phyloP scores from a whole-genome alignment of 2,797 vertebrate species.

The Masticophis lateralis region DNA sequence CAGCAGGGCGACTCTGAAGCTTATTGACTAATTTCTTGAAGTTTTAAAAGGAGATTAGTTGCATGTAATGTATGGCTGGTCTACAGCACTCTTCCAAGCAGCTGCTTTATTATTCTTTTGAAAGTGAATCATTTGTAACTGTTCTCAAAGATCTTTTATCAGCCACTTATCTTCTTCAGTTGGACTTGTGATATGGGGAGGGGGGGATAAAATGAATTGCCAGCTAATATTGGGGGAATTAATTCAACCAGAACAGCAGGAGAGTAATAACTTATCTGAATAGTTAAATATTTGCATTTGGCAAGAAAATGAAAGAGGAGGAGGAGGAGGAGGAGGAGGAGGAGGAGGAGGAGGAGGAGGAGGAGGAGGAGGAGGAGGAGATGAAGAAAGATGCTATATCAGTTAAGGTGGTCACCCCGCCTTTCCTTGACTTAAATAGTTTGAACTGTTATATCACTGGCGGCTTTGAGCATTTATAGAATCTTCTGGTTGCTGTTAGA shows the following conservation, averaged over 20 bases:
- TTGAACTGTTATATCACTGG: slow-evolving; percentile 53
- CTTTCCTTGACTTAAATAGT: slow-evolving; percentile 62
- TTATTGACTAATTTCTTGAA: slow-evolving; percentile 71
- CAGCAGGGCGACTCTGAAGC: slow-evolving; percentile 65
- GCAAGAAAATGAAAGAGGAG: slow-evolving; percentile 8
- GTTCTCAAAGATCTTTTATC: slow-evolving; percentile 77
- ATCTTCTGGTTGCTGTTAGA: slow-evolving; percentile 49
- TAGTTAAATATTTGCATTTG: slow-evolving; percentile 73
- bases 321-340: neutral
- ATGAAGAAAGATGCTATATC: slow-evolving; percentile 57
- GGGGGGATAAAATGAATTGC: slow-evolving; percentile 69
- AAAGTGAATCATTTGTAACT: slow-evolving; percentile 76
- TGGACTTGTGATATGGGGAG: slow-evolving; percentile 72
- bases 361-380: neutral
- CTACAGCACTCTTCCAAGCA: slow-evolving; percentile 50
- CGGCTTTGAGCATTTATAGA: slow-evolving; percentile 21
- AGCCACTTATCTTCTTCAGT: slow-evolving; percentile 77
- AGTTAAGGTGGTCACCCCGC: slow-evolving; percentile 67
- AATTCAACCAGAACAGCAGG: slow-evolving; percentile 75
- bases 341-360: too few relatives aligned
- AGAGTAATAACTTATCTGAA: slow-evolving; percentile 75
- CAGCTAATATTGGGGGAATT: slow-evolving; percentile 80
- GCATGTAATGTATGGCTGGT: slow-evolving; percentile 53
- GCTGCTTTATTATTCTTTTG: slow-evolving; percentile 69
- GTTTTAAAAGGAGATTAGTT: slow-evolving; percentile 68